Evolutionary conservation across 2,113 vertebrate genomes (phyloP).

Genomic region (Grantiella picta): DNA sequence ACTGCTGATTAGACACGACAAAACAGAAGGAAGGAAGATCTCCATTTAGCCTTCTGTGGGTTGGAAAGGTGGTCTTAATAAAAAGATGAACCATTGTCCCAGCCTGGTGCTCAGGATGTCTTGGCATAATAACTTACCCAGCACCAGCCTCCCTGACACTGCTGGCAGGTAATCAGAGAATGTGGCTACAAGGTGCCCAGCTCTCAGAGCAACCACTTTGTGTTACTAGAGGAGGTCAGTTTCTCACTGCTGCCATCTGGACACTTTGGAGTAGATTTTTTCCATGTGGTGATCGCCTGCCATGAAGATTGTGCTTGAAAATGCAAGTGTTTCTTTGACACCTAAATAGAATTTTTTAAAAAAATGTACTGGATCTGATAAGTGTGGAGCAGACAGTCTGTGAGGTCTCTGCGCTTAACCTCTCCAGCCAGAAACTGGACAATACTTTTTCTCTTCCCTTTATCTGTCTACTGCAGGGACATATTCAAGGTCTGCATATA

Average conservation of each 20-base stretch:
- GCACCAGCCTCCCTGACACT: background rate
- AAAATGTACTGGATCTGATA: rapidly evolving
- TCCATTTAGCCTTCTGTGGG: background rate
- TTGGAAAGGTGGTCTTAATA: background rate
- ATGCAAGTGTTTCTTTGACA: background rate
- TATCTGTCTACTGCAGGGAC: background rate
- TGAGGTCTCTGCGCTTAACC: background rate
- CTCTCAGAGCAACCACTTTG: background rate
- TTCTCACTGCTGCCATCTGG: background rate
- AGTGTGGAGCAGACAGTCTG: rapidly evolving
- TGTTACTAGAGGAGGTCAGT: background rate
- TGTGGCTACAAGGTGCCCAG: rapidly evolving
- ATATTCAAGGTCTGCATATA: background rate
- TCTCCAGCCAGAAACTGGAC: background rate
- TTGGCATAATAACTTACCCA: background rate
- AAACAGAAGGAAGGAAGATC: background rate
- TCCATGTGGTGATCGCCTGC: background rate
- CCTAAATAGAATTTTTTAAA: background rate
- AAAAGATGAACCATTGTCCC: background rate
- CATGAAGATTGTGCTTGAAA: background rate
- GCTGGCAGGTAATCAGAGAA: background rate
- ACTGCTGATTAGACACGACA: background rate
- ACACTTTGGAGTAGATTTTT: background rate
- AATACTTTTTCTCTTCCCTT: background rate
- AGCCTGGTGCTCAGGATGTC: background rate